Base-by-base conservation (phyloP, 2,113 vertebrate species). In the Gobiocypris rarus region DNA sequence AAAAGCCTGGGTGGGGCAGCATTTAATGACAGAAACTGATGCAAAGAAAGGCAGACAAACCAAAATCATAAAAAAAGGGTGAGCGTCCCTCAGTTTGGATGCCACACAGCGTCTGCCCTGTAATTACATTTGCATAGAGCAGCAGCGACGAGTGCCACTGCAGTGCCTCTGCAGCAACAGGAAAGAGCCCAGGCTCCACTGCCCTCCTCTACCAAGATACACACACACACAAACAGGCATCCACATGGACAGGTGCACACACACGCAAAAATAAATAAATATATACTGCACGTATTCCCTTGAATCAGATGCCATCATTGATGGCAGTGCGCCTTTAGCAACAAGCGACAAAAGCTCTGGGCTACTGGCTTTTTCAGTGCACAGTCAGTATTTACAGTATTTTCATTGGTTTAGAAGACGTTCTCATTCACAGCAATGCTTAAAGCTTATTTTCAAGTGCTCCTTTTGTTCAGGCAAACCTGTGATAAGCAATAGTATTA, bases 81-180 rank as follows among this genome's bases (percentile, higher is more conserved):
- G 86, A 81, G 67, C 63, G 59, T 85, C 84, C 86, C 85, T 85
- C 31, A 82, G 10, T 74, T 87, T 67, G 84, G 85, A 86, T 58
- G 11, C 54, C 59, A 74, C 54, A 34, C n/a, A 83, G 75, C 34
- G 56, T 63, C 81, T 67, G 75, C 50, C 88, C 83, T 76, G 9
- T 90, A 90, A 90, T 90, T 89, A 83, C 85, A 90, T 90, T 92
- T 88, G 48, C 50, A 52, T 58, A 87, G 90, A 86, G 71, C 87
- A 87, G 89, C 87, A 84, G 78, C 77, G 73, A 14, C 85, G 56
- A 38, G 83, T 83, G 88, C 90, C 86, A 90, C 91, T 92, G 93
- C 93, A 93, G 91, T 92, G 88, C 89, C 88, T 89, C 92, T 91
- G 91, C 92, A 93, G 90, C 88, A 70, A 81, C n/a, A 38, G 24